Conservation (phyloP, 2,113 vertebrate genomes). For the Indicator maculatus region DNA sequence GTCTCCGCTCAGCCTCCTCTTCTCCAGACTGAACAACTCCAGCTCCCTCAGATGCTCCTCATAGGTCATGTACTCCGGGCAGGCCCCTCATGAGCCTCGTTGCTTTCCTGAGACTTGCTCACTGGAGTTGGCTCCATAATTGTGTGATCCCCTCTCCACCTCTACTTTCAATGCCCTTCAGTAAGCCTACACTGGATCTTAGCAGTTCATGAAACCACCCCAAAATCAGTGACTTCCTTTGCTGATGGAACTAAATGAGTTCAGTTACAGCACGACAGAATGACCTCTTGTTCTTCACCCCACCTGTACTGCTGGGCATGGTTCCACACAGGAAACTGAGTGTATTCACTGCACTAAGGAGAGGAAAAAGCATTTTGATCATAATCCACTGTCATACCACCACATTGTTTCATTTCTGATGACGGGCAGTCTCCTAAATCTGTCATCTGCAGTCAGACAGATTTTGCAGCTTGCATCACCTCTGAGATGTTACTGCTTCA, state of each 20-base stretch:
- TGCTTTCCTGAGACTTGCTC: not conserved
- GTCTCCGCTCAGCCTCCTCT: too few relatives aligned
- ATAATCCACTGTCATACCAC: not conserved
- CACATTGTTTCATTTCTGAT: not conserved
- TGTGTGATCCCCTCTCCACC: not conserved
- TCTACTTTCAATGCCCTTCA: not conserved
- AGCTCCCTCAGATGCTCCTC: too few relatives aligned
- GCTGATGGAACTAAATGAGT: not conserved
- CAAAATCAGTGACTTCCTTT: not conserved
- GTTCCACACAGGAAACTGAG: not conserved
- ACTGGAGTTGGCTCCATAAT: not conserved
- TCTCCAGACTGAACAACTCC: too few relatives aligned
- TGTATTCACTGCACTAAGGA: not conserved
- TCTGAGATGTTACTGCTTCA: slow-evolving; percentile 16
- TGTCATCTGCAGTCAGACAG: slow-evolving; percentile 37
- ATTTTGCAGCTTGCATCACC: not conserved
- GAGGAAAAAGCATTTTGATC: not conserved
- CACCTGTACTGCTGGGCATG: not conserved
- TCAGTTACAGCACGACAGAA: not conserved
- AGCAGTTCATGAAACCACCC: not conserved
- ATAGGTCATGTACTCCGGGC: too few relatives aligned
- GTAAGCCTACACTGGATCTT: not conserved
- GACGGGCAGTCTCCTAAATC: not conserved
- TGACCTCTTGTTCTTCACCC: not conserved
- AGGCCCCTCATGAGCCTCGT: too few relatives aligned